Evolutionary conservation across 2,888 invertebrate species (phyloP), one percentile per base, ranked within the genome.

Genomic region (Sesamia inferens): DNA sequence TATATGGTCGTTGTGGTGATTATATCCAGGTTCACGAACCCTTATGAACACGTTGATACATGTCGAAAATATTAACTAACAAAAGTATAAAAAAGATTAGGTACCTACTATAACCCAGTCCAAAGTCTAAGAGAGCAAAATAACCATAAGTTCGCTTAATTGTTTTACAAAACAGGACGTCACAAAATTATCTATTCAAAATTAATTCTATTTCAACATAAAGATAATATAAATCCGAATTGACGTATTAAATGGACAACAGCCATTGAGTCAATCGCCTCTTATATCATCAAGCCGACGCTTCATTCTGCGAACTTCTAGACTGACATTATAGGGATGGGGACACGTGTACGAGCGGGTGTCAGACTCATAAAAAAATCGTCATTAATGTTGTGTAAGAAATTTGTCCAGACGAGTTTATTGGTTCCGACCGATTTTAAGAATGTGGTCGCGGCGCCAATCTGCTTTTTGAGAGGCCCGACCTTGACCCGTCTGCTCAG

Each of bases 401-500:
- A 85, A 87, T 89, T 85, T 84, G 82, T 86, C 87, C 88, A 90
- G 91, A 91, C 90, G 91, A 65, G 91, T 91, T 92, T 93, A 94
- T 94, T 88, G 89, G 88, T 91, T 89, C 88, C 85, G 90, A 84
- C 87, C 87, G 86, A 87, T 86, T 89, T 82, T 85, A 90, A 90
- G 90, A 92, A 92, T 93, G 89, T 92, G 91, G 86, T 91, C 83
- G 85, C 88, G 91, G 89, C 93, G 91, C 91, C 92, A 89, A 92
- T 92, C 92, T 84, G 88, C 92, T 93, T 94, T 93, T 93, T 92
- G 90, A 91, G 86, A 84, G 86, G 85, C 73, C 71, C 88, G 93
- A 89, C 95, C 95, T 94, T 95, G 95, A 94, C 94, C 94, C 85
- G 93, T 81, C 91, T 90, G 92, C 88, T 90, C 89, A 89, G 88